These are phyloP conservation scores for Acromyrmex charruanus DNA, from an alignment of 1,140 invertebrate genomes.

Conservation along the genomic window DNA sequence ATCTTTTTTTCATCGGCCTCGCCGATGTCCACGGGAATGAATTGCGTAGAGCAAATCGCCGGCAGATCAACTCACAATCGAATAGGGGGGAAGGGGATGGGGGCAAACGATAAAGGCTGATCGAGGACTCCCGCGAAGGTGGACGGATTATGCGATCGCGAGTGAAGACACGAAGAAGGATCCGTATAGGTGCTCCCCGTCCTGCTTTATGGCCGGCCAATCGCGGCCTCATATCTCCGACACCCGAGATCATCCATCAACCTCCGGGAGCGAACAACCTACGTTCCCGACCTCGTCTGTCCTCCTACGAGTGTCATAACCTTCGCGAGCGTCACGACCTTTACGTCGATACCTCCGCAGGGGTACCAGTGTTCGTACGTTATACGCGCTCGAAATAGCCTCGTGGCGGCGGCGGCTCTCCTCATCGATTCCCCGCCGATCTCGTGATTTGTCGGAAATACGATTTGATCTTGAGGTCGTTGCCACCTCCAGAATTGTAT, in stretches of 20 bases:
- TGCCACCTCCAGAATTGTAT: slow-evolving; percentile 56
- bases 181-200: slow-evolving; percentile 64
- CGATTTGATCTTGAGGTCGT: slow-evolving; percentile 56
- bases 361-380: slow-evolving; percentile 45
- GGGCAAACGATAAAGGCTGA: slow-evolving; percentile 69
- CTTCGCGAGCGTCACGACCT: slow-evolving; percentile 69
- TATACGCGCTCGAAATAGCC: slow-evolving; percentile 62
- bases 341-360: slow-evolving; percentile 66
- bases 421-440: slow-evolving; percentile 44
- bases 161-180: slow-evolving; percentile 46
- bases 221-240: slow-evolving; percentile 72
- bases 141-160: slow-evolving; percentile 69
- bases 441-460: slow-evolving; percentile 46
- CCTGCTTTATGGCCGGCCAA: slow-evolving; percentile 72
- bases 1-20: neutral
- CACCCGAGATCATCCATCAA: slow-evolving; percentile 73
- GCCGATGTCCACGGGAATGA: slow-evolving; percentile 22
- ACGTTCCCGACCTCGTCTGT: slow-evolving; percentile 70
- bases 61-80: slow-evolving; percentile 41
- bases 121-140: slow-evolving; percentile 58
- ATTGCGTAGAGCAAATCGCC: slow-evolving; percentile 49
- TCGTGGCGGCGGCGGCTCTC: slow-evolving; percentile 24
- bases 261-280: slow-evolving; percentile 70
- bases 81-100: neutral
- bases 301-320: slow-evolving; percentile 77